phyloP scores from a whole-genome alignment of 2,113 vertebrate genomes.

The Xenopus laevis region DNA sequence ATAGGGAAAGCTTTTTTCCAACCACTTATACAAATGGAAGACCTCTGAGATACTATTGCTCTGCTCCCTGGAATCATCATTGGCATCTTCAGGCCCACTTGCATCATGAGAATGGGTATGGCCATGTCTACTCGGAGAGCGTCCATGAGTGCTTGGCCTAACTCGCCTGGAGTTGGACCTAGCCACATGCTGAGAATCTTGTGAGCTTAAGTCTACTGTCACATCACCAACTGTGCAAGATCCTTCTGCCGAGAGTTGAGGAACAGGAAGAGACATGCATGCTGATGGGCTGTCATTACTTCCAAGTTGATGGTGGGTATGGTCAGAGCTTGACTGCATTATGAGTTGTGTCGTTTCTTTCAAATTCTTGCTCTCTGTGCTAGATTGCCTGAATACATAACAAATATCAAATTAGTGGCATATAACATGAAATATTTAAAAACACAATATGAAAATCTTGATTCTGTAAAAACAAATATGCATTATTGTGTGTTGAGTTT shows the following conservation, averaged over 20 bases:
- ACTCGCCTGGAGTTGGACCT: slow-evolving; percentile 58
- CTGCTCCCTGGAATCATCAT: slow-evolving; percentile 73
- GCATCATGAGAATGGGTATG: slow-evolving; percentile 58
- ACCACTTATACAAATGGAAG: slow-evolving; percentile 80
- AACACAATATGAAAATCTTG: no score
- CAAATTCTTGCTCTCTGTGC: slow-evolving; percentile 59
- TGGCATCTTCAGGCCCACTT: slow-evolving; percentile 51
- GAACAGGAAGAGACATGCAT: slow-evolving; percentile 62
- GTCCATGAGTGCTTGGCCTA: slow-evolving; percentile 57
- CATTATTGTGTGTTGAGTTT: no score
- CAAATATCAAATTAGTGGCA: not conserved
- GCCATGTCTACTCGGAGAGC: slow-evolving; percentile 60
- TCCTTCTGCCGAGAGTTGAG: slow-evolving; percentile 51
- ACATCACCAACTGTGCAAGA: slow-evolving; percentile 63
- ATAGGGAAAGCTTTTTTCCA: slow-evolving; percentile 91
- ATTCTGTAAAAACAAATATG: no score
- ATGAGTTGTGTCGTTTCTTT: slow-evolving; percentile 57
- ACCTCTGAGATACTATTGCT: slow-evolving; percentile 80
- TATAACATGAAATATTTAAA: no score
- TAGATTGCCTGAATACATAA: slow-evolving; percentile 56
- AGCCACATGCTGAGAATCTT: slow-evolving; percentile 62
- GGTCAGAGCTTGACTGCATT: slow-evolving; percentile 76
- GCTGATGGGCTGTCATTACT: slow-evolving; percentile 50
- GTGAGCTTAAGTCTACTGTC: slow-evolving; percentile 65
- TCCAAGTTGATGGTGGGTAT: slow-evolving; percentile 56